Conservation (phyloP, 2,888 invertebrate species). For the Polydrusus tereticollis region DNA sequence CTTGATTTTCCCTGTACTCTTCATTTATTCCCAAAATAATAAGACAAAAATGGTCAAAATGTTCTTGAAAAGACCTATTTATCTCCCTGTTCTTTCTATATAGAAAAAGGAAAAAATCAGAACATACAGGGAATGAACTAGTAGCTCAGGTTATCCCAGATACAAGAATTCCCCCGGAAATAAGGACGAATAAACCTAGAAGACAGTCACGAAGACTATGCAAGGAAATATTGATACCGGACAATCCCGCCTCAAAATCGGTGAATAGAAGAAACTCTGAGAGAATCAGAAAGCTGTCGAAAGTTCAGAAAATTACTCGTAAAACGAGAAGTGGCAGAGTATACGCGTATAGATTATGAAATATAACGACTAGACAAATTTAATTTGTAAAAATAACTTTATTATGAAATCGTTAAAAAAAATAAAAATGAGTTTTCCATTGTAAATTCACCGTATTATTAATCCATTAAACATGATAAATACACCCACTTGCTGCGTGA, state of each 20-base stretch:
- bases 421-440: neutral
- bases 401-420: neutral
- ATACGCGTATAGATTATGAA: constrained; percentile 38
- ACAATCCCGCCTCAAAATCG: neutral
- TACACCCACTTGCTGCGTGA: constrained; percentile 16
- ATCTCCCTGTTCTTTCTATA: neutral
- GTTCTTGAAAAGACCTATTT: constrained; percentile 5
- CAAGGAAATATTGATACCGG: neutral
- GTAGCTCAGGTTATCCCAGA: neutral
- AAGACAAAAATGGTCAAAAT: no score
- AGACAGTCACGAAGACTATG: neutral
- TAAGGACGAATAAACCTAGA: neutral
- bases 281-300: neutral
- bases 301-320: constrained; percentile 38
- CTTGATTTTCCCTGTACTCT: no score
- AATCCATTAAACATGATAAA: constrained; percentile 5
- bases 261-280: neutral
- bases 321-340: constrained; percentile 36
- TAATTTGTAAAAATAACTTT: constrained; percentile 25
- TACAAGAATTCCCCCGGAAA: neutral
- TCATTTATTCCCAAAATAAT: no score
- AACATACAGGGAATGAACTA: neutral
- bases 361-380: constrained; percentile 2
- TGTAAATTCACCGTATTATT: neutral
- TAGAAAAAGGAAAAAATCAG: constrained; percentile 28